Evolutionary conservation across 1,140 invertebrate species (phyloP).

Genomic region (Choristoneura fumiferana): DNA sequence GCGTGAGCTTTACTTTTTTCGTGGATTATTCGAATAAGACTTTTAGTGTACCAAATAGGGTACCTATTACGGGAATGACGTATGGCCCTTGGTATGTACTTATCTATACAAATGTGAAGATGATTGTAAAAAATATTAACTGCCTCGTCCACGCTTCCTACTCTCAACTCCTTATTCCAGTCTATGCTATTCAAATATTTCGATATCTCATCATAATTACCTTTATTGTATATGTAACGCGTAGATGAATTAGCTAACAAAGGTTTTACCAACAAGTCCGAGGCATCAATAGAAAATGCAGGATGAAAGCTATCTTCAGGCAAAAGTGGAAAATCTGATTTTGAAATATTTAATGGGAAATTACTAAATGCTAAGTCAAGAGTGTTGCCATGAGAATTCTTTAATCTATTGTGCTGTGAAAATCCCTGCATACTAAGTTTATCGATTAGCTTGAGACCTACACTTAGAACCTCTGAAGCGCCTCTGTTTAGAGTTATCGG

Average conservation of each 20-base stretch:
- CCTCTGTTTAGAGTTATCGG: slow-evolving; percentile 4
- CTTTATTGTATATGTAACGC: neutral
- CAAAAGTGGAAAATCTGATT: neutral
- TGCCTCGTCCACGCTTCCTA: neutral
- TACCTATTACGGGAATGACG: neutral
- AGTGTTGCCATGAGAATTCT: slow-evolving; percentile 3
- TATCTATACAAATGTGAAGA: neutral
- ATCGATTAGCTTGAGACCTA: neutral
- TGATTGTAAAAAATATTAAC: neutral
- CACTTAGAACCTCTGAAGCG: slow-evolving; percentile 6
- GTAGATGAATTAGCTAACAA: neutral
- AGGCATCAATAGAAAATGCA: neutral
- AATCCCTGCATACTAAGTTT: slow-evolving; percentile 5
- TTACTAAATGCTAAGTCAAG: slow-evolving; percentile 21
- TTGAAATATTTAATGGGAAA: neutral
- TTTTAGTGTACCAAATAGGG: neutral
- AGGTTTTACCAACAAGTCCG: slow-evolving; percentile 1
- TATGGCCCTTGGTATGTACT: neutral
- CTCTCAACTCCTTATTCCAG: neutral
- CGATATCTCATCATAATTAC: neutral
- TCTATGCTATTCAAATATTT: neutral
- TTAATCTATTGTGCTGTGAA: slow-evolving; percentile 9
- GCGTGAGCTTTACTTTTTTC: neutral
- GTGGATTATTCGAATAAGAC: neutral
- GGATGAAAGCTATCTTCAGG: neutral